Evolutionary conservation across 2,797 vertebrate species (phyloP).

Genomic region (Melanotaenia maccullochi): DNA sequence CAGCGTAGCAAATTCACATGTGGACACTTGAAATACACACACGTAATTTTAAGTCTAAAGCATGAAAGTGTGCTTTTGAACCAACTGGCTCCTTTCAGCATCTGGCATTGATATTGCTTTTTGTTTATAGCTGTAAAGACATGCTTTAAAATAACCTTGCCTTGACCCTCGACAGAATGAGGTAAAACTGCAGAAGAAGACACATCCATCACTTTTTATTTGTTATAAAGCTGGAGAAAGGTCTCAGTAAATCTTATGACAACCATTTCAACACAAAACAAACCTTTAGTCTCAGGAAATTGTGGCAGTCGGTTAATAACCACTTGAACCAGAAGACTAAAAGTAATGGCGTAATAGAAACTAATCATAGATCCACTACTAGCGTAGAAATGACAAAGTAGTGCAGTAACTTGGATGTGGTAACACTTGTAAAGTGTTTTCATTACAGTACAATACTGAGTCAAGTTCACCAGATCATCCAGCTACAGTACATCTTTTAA

Average conservation of each 20-base stretch:
- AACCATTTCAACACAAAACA: constrained; percentile 1
- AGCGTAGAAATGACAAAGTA: background rate
- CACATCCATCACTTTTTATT: constrained; percentile 2
- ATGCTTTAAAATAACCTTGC: constrained; percentile 19
- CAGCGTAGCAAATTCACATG: background rate
- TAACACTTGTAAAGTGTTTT: no score
- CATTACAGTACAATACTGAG: no score
- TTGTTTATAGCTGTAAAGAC: constrained; percentile 14
- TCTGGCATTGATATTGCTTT: constrained; percentile 34
- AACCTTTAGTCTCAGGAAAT: background rate
- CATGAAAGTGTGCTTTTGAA: constrained; percentile 24
- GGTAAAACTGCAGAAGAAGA: background rate
- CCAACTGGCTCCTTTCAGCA: constrained; percentile 21
- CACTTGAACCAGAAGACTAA: background rate
- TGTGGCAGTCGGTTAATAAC: constrained; percentile 4
- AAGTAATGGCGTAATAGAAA: background rate
- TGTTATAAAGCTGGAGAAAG: constrained; percentile 19
- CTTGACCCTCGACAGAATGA: constrained; percentile 9
- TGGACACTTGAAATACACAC: background rate
- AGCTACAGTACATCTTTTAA: no score
- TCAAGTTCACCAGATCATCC: no score
- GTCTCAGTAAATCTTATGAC: constrained; percentile 5
- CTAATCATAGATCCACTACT: background rate
- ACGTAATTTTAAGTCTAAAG: constrained; percentile 23
- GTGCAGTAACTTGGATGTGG: background rate